A percentile compares a stretch with the other conserved stretches of the same genome.
phyloP scores from a whole-genome alignment of 2,113 vertebrate genomes.

The Python bivittatus region DNA sequence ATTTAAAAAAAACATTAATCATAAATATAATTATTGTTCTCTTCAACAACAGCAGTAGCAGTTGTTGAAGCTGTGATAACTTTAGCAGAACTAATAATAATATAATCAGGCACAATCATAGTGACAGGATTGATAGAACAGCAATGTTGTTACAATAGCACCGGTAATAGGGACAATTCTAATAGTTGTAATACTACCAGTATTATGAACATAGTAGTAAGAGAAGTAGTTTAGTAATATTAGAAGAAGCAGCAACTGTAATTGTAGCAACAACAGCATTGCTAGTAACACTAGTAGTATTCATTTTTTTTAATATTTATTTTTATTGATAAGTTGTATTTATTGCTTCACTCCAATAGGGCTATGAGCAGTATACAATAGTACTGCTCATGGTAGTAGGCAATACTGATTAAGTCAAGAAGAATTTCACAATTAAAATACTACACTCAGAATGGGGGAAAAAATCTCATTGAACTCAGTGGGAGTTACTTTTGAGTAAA shows the following conservation, averaged over 20 bases:
- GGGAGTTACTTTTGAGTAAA: not conserved
- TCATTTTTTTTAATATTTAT: too few relatives aligned
- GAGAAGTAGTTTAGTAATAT: not conserved
- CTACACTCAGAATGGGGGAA: not conserved
- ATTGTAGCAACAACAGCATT: not conserved
- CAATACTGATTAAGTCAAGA: not conserved
- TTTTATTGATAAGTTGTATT: too few relatives aligned
- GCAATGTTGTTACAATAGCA: not conserved
- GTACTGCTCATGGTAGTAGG: not conserved
- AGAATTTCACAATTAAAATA: not conserved
- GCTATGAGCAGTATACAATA: too few relatives aligned
- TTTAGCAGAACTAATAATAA: not conserved
- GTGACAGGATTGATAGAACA: not conserved
- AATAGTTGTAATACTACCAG: not conserved
- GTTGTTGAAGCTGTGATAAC: not conserved
- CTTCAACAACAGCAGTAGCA: not conserved
- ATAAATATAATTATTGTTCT: too few relatives aligned
- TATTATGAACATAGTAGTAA: not conserved
- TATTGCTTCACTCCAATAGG: too few relatives aligned
- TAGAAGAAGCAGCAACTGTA: not conserved
- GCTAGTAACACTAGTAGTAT: not conserved
- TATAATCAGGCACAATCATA: not conserved
- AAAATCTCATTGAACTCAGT: not conserved
- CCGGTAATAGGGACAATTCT: not conserved
- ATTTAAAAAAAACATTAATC: too few relatives aligned